phyloP scores from a whole-genome alignment of 1,140 invertebrate species.

The Pogonomyrmex californicus region DNA sequence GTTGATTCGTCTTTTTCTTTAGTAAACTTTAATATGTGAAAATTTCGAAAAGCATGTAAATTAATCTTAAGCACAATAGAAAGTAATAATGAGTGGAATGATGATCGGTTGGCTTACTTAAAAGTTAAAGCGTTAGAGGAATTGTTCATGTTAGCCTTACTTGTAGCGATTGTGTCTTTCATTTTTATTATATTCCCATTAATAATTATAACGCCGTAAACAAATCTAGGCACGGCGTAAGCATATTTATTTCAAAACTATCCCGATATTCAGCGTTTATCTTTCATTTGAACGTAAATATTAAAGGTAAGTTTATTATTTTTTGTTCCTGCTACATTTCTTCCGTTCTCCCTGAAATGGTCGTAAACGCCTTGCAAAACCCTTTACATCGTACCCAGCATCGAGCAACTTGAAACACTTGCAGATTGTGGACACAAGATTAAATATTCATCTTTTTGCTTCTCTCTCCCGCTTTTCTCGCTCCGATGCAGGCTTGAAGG shows the following conservation, averaged over 20 bases:
- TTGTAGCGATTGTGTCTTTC: neutral
- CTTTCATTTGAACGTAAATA: neutral
- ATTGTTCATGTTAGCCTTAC: neutral
- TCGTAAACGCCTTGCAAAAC: neutral
- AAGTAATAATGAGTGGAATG: conserved; percentile 14
- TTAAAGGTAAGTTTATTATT: conserved; percentile 16
- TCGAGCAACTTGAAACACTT: conserved; percentile 27
- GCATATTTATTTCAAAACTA: neutral
- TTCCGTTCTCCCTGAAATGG: neutral
- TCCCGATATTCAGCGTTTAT: neutral
- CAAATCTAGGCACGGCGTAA: conserved; percentile 45
- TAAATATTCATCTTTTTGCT: conserved; percentile 12
- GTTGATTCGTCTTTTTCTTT: neutral
- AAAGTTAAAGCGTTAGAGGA: neutral
- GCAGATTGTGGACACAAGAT: neutral
- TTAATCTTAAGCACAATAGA: conserved; percentile 16
- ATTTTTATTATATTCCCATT: neutral
- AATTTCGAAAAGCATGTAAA: neutral
- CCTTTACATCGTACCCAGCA: conserved; percentile 4
- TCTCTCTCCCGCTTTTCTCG: neutral
- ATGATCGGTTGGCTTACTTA: neutral
- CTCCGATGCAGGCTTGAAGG: neutral
- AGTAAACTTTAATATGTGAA: neutral
- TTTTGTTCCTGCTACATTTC: conserved; percentile 2
- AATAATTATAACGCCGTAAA: conserved; percentile 45